These are phyloP conservation scores for Eupeodes latifasciatus DNA, from an alignment of 2,888 invertebrate genomes.

Conservation along the genomic window DNA sequence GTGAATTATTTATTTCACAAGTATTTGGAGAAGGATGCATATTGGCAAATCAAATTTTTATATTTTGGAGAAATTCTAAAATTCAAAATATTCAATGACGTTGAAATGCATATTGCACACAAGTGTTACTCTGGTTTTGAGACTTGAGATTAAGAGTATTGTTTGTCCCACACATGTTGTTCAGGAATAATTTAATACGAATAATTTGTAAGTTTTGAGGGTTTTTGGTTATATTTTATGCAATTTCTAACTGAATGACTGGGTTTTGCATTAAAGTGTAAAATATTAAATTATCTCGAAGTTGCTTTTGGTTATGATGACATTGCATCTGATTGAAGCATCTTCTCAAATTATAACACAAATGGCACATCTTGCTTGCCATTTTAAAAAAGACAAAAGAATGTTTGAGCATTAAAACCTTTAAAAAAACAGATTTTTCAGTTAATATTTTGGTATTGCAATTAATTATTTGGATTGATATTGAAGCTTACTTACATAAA, in stretches of 20 bases:
- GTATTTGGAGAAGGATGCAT: slow-evolving; percentile 34
- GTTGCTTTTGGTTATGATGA: too few species aligned
- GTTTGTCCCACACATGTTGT: not conserved
- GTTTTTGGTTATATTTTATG: not conserved
- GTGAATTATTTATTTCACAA: slow-evolving; percentile 52
- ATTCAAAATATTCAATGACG: not conserved
- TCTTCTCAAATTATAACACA: too few species aligned
- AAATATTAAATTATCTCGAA: not conserved
- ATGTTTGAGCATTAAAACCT: too few species aligned
- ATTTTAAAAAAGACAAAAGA: too few species aligned
- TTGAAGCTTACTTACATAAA: too few species aligned
- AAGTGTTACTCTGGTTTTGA: not conserved
- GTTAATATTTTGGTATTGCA: too few species aligned
- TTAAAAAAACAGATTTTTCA: too few species aligned
- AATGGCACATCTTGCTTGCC: too few species aligned
- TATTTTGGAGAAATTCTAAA: not conserved
- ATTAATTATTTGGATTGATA: too few species aligned
- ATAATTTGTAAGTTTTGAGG: not conserved
- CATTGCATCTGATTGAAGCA: too few species aligned
- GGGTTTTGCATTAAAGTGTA: not conserved
- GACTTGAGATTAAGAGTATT: not conserved
- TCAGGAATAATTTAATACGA: not conserved
- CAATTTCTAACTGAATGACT: not conserved
- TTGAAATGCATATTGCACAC: slow-evolving; percentile 23
- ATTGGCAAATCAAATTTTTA: not conserved